phyloP scores from a whole-genome alignment of 2,113 vertebrate species.

The Campylomormyrus tamandua region DNA sequence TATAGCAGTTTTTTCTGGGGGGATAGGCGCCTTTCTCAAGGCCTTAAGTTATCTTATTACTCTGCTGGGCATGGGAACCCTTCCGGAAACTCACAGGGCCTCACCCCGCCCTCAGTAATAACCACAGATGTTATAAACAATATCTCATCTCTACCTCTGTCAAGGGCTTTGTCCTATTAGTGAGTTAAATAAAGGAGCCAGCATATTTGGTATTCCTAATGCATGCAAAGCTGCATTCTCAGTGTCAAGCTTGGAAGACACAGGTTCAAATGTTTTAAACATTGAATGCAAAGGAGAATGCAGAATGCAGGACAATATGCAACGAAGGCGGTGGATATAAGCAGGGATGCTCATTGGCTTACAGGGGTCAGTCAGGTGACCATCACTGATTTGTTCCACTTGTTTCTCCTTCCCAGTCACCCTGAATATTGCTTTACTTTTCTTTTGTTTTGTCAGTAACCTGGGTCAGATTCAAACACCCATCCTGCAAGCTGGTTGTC shows the following conservation, averaged over 20 bases:
- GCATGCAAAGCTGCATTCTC: neutral
- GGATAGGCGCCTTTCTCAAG: neutral
- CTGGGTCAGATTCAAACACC: neutral
- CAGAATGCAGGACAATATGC: neutral
- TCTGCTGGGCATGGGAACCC: neutral
- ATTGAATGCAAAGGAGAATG: neutral
- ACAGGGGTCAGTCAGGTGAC: neutral
- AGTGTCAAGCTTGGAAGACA: neutral
- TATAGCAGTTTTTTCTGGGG: neutral
- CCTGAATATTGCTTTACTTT: neutral
- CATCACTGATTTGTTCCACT: neutral
- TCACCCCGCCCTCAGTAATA: neutral
- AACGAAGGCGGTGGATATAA: neutral
- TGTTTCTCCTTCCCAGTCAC: neutral
- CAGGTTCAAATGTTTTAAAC: neutral
- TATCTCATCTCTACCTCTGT: neutral
- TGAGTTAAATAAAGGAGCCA: neutral
- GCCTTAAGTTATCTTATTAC: neutral
- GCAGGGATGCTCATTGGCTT: neutral
- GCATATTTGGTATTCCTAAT: neutral
- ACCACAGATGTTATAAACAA: neutral
- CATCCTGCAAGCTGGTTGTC: neutral
- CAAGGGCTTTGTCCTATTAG: neutral
- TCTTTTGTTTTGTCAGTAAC: neutral
- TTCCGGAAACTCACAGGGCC: neutral